Conservation (phyloP, 2,113 vertebrate species). For the Ochotona princeps region DNA sequence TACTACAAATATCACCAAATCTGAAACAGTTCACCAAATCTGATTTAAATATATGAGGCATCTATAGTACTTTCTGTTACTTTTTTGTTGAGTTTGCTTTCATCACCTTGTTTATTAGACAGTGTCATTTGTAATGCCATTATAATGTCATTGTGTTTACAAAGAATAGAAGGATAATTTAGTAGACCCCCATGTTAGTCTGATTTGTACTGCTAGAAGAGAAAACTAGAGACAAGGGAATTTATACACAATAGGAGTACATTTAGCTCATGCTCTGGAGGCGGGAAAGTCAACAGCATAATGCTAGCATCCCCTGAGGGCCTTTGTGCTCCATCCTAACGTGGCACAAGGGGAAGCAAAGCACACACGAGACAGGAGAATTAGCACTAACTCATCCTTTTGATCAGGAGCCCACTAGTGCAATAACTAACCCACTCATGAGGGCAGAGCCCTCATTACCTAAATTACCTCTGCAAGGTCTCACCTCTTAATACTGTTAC, state of each 20-base stretch:
- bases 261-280: neutral
- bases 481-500: neutral
- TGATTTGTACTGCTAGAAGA: neutral
- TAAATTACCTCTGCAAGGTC: neutral
- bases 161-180: conserved; percentile 43
- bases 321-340: neutral
- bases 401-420: neutral
- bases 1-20: conserved; percentile 44
- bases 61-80: conserved; percentile 11
- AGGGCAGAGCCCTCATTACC: neutral
- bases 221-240: neutral
- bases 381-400: neutral
- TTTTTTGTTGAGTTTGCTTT: conserved; percentile 26
- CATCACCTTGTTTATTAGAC: neutral
- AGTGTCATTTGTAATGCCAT: neutral
- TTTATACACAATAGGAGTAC: neutral
- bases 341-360: neutral
- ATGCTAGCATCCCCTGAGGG: neutral
- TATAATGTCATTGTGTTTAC: conserved; percentile 38
- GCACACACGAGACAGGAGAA: neutral
- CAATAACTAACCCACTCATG: neutral
- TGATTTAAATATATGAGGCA: conserved; percentile 11
- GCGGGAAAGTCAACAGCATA: neutral
- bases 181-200: neutral
- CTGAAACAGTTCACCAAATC: conserved; percentile 45